Percentiles rank a stretch among this genome's conserved stretches.
Evolutionary conservation across 53 echinoderm and acorn worm species (phyloP).

Genomic region (Holothuria leucospilota): DNA sequence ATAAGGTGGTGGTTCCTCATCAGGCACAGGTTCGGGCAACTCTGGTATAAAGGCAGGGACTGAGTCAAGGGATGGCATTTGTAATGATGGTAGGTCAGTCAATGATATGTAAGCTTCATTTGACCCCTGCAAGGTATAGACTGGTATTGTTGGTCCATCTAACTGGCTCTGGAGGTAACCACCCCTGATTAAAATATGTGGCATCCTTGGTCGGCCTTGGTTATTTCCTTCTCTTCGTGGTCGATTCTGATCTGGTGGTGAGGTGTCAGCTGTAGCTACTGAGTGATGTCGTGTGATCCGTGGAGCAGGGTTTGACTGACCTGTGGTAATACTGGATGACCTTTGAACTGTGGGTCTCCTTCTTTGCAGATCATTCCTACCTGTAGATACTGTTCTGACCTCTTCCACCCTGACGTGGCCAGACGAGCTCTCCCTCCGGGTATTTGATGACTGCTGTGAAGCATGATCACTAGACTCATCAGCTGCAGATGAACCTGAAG

Average conservation of each 20-base stretch:
- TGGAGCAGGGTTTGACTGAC: background rate
- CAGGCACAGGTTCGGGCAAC: slow-evolving; percentile 54
- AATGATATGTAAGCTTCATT: slow-evolving; percentile 89
- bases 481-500: background rate
- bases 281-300: slow-evolving; percentile 52
- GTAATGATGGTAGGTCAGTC: slow-evolving; percentile 81
- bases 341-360: slow-evolving; percentile 38
- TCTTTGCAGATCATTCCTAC: background rate
- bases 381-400: background rate
- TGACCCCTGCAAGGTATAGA: slow-evolving; percentile 82
- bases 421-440: background rate
- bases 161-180: slow-evolving; percentile 87
- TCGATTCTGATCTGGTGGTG: background rate
- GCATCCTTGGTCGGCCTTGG: slow-evolving; percentile 60
- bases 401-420: slow-evolving; percentile 6
- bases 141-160: slow-evolving; percentile 86
- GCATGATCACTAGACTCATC: background rate
- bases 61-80: slow-evolving; percentile 74
- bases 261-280: slow-evolving; percentile 41
- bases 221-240: slow-evolving; percentile 4
- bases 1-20: slow-evolving; percentile 87
- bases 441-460: background rate
- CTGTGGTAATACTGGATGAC: slow-evolving; percentile 52
- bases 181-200: slow-evolving; percentile 75
- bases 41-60: slow-evolving; percentile 84